A percentile compares a stretch with the other conserved stretches of the same genome.
These are phyloP conservation scores for Loripinus fragilis DNA, from an alignment of 2,888 invertebrate genomes.

Conservation along the genomic window DNA sequence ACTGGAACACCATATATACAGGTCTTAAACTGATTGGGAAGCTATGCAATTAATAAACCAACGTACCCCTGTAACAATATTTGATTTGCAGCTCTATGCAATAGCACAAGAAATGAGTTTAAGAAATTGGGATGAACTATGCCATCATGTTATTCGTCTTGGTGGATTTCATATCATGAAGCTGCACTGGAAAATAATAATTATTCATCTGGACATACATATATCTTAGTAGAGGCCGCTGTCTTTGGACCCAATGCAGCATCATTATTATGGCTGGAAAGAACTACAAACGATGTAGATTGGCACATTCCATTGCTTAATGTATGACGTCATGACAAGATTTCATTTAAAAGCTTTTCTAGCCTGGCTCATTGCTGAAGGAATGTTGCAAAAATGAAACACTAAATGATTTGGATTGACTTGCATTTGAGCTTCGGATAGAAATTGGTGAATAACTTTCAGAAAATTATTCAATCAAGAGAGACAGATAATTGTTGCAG, in stretches of 20 bases:
- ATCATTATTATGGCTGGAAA: background rate
- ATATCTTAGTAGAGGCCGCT: background rate
- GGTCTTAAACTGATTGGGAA: background rate
- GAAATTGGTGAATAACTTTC: too few species aligned
- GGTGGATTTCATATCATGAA: background rate
- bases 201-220: background rate
- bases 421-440: too few species aligned
- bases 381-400: background rate
- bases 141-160: background rate
- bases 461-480: too few species aligned
- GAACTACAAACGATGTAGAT: background rate
- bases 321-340: background rate
- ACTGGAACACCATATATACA: constrained; percentile 3
- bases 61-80: background rate
- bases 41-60: background rate
- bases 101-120: background rate
- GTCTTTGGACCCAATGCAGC: background rate
- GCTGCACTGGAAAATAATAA: too few species aligned
- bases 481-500: too few species aligned
- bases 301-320: background rate
- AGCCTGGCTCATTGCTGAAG: background rate
- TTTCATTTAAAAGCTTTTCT: background rate
- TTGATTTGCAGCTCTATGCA: background rate
- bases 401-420: background rate
- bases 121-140: background rate